A percentile compares a stretch with the other conserved stretches of the same genome.
Conservation (phyloP, 2,113 vertebrate species). For the Mastomys natalensis region DNA sequence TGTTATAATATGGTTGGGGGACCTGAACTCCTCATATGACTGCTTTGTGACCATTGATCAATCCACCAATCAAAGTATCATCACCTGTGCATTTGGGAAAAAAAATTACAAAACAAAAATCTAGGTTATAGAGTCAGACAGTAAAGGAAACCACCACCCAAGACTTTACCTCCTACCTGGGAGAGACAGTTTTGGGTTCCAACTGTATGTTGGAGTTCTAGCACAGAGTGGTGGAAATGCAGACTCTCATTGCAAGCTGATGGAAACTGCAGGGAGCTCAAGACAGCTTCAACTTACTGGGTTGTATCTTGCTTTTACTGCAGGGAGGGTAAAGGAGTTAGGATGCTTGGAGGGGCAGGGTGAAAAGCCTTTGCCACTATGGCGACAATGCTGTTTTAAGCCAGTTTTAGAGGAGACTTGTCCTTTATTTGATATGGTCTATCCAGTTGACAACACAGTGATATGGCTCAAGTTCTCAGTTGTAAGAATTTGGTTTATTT, state of each 20-base stretch:
- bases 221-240: conserved; percentile 55
- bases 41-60: conserved; percentile 56
- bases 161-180: conserved; percentile 9
- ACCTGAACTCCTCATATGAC: conserved; percentile 39
- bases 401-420: conserved; percentile 26
- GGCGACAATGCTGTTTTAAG: conserved; percentile 63
- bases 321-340: conserved; percentile 25
- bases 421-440: not conserved
- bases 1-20: conserved; percentile 65
- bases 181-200: conserved; percentile 50
- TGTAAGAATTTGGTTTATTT: conserved; percentile 9
- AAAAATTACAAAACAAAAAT: not conserved
- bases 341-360: not conserved
- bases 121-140: conserved; percentile 30
- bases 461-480: not conserved
- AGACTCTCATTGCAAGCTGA: not conserved
- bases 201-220: not conserved
- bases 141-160: conserved; percentile 31
- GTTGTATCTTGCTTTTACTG: conserved; percentile 55
- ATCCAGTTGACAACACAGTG: not conserved
- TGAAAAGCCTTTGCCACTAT: not conserved
- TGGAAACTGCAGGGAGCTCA: conserved; percentile 58
- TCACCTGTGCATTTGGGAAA: not conserved
- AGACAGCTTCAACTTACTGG: conserved; percentile 63
- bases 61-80: conserved; percentile 59